These are phyloP conservation scores for Periophthalmus modestus DNA, from an alignment of 2,113 vertebrate genomes.

Conservation along the genomic window DNA sequence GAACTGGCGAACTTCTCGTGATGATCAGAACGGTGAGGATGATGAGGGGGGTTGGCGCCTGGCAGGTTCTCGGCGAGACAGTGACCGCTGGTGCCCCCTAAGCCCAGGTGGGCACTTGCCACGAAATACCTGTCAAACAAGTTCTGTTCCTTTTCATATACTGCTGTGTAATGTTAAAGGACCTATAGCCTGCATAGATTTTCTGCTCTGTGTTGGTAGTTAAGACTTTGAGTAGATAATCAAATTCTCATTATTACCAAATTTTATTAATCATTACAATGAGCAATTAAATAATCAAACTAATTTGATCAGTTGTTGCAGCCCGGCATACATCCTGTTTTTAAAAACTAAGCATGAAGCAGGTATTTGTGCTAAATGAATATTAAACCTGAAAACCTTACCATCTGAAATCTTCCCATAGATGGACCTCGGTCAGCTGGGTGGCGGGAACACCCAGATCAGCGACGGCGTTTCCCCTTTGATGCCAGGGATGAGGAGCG, in stretches of 20 bases:
- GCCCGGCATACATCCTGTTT: neutral
- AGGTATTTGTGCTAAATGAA: neutral
- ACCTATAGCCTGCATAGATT: neutral
- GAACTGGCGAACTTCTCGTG: conserved; percentile 93
- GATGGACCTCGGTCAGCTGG: conserved; percentile 87
- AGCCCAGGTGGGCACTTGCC: conserved; percentile 86
- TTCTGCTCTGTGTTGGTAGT: neutral
- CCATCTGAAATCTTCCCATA: conserved; percentile 37
- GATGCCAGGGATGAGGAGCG: conserved; percentile 95
- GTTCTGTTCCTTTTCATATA: neutral
- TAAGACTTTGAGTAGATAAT: too few relatives aligned
- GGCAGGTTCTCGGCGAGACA: conserved; percentile 85
- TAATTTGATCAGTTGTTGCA: neutral
- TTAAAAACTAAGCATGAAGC: neutral
- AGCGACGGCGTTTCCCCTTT: conserved; percentile 90
- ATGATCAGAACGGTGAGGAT: conserved; percentile 95
- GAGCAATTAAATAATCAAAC: neutral
- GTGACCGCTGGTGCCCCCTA: conserved; percentile 90
- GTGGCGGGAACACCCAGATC: conserved; percentile 94
- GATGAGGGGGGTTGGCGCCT: conserved; percentile 90
- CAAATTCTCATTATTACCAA: neutral
- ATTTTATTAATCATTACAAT: neutral
- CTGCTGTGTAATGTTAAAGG: neutral
- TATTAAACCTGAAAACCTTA: neutral
- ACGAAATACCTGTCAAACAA: neutral